phyloP scores from a whole-genome alignment of 2,888 invertebrate genomes.

The Drosophila demipolita region DNA sequence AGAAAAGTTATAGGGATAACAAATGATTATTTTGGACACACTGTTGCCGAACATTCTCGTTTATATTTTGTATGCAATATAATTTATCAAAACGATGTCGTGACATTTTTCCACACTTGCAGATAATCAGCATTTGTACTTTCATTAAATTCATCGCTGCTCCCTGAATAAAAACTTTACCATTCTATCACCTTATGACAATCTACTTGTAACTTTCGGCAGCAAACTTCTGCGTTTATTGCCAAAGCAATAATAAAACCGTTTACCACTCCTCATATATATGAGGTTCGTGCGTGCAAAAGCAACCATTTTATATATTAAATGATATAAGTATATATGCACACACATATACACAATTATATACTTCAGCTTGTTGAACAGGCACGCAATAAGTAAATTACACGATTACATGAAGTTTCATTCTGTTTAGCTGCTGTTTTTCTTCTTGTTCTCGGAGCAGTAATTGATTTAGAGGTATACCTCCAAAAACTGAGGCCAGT shows the following conservation, averaged over 20 bases:
- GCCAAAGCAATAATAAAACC: neutral
- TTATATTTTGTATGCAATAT: neutral
- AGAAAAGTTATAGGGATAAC: neutral
- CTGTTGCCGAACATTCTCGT: too few species aligned
- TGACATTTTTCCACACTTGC: conserved; percentile 11
- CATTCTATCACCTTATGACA: conserved; percentile 33
- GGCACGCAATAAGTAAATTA: conserved; percentile 81
- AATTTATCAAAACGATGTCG: conserved; percentile 16
- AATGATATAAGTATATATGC: neutral
- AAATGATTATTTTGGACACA: neutral
- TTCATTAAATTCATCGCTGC: conserved; percentile 21
- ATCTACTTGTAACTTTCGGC: conserved; percentile 60
- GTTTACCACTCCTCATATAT: neutral
- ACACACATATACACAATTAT: conserved; percentile 5
- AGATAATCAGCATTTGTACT: conserved; percentile 17
- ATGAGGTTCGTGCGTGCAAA: conserved; percentile 4
- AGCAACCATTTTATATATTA: conserved; percentile 7
- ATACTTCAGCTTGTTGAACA: conserved; percentile 39
- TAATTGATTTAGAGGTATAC: conserved; percentile 71
- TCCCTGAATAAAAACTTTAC: conserved; percentile 7
- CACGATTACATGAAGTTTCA: conserved; percentile 62
- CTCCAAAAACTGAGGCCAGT: conserved; percentile 18
- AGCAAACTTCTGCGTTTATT: conserved; percentile 18
- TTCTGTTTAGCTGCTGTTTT: conserved; percentile 22
- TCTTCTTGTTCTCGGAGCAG: conserved; percentile 26